A percentile compares a stretch with the other conserved stretches of the same genome.
Evolutionary conservation across 2,888 invertebrate genomes (phyloP).

Genomic region (Patella pellucida): DNA sequence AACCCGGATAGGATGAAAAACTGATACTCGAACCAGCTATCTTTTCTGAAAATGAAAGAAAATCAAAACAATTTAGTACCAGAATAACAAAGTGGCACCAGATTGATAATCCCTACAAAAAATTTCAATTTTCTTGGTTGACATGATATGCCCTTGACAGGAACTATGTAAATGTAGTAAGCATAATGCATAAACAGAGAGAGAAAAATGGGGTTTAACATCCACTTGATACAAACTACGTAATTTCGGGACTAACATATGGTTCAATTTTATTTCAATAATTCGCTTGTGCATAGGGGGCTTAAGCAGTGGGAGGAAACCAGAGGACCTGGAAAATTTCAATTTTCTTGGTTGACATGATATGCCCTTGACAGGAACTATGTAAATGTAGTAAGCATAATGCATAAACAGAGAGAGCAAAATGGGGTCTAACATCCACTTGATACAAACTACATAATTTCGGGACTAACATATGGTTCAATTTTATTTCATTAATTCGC

Average conservation of each 20-base stretch:
- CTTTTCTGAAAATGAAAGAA: conserved; percentile 42
- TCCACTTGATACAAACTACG: too few relatives aligned
- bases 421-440: too few relatives aligned
- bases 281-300: too few relatives aligned
- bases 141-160: neutral
- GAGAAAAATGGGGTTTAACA: too few relatives aligned
- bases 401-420: neutral
- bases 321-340: too few relatives aligned
- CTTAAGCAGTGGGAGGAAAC: too few relatives aligned
- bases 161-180: neutral
- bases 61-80: neutral
- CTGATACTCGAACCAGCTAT: conserved; percentile 80
- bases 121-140: neutral
- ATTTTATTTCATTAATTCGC: too few relatives aligned
- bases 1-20: conserved; percentile 88
- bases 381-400: neutral
- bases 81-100: neutral
- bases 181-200: neutral
- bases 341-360: neutral
- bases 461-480: too few relatives aligned
- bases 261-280: too few relatives aligned
- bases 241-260: too few relatives aligned
- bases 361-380: neutral
- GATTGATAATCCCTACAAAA: too few relatives aligned
- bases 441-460: too few relatives aligned